Evolutionary conservation across 64 coral and sea anemone genomes (phyloP).

Genomic region (Montipora efflorescens): DNA sequence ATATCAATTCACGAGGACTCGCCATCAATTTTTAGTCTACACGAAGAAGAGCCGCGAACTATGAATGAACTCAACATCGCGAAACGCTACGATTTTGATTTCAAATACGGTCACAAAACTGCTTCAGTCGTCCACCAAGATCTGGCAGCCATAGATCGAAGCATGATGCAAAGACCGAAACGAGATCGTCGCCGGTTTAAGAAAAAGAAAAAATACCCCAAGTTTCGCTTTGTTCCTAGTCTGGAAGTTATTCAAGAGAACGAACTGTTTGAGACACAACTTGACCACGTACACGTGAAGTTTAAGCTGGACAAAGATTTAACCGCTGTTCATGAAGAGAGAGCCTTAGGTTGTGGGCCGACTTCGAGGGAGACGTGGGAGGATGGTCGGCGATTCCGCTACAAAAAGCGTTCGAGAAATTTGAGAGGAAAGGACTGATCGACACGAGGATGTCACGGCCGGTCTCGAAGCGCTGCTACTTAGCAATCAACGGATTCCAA

Average conservation of each 20-base stretch:
- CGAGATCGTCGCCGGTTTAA: slow-evolving; percentile 49
- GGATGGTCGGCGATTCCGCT: neutral
- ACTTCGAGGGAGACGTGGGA: neutral
- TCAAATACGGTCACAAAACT: slow-evolving; percentile 66
- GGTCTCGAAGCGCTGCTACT: neutral
- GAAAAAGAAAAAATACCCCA: slow-evolving; percentile 42
- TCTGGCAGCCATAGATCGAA: slow-evolving; percentile 1
- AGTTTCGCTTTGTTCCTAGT: slow-evolving; percentile 66
- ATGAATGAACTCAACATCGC: slow-evolving; percentile 38
- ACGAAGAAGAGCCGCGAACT: slow-evolving; percentile 1
- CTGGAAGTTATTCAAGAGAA: slow-evolving; percentile 71
- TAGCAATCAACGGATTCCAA: neutral
- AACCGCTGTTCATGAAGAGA: slow-evolving; percentile 21
- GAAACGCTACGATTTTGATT: slow-evolving; percentile 67
- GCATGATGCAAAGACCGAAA: slow-evolving; percentile 46
- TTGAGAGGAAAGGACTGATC: neutral
- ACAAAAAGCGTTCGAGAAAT: neutral
- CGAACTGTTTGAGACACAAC: slow-evolving; percentile 36
- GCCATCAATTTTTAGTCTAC: neutral
- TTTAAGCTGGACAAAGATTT: slow-evolving; percentile 8
- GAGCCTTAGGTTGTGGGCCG: slow-evolving; percentile 13
- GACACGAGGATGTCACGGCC: neutral
- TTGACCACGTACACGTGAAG: neutral
- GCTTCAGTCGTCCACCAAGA: slow-evolving; percentile 36
- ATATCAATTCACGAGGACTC: slow-evolving; percentile 3